These are phyloP conservation scores for Otus scops DNA, from an alignment of 2,797 vertebrate species.

Conservation along the genomic window DNA sequence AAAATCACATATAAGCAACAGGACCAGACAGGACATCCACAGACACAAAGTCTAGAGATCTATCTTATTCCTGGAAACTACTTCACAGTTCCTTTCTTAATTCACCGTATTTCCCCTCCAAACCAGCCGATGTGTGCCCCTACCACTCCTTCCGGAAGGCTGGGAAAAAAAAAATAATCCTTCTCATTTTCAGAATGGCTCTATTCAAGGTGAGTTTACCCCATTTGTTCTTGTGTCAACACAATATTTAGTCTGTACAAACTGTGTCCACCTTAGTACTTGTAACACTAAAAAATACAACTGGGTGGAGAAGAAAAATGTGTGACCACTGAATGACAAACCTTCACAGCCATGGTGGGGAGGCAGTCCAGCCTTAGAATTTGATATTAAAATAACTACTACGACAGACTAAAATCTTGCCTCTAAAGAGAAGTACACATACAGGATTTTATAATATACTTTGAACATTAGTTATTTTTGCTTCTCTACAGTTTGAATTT, in stretches of 20 bases:
- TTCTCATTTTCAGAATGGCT: not conserved
- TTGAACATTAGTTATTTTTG: not conserved
- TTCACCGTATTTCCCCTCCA: not conserved
- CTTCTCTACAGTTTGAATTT: not conserved
- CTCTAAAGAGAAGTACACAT: not conserved
- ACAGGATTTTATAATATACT: not conserved
- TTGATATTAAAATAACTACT: not conserved
- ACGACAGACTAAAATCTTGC: not conserved
- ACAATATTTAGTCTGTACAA: not conserved
- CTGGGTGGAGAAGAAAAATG: not conserved
- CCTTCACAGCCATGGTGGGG: not conserved
- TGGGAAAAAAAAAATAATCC: not conserved
- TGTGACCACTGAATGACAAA: not conserved
- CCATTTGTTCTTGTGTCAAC: not conserved
- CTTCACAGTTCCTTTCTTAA: not conserved
- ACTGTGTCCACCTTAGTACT: not conserved
- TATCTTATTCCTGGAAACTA: not conserved
- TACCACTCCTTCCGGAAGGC: not conserved
- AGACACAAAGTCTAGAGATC: not conserved
- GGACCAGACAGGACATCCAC: not conserved
- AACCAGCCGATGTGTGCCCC: not conserved
- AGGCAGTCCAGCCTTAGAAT: not conserved
- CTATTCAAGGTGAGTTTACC: not conserved
- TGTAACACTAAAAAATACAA: not conserved
- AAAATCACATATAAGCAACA: not conserved